Base-by-base conservation (phyloP, 2,888 invertebrate species). In the Hypsopygia costalis region DNA sequence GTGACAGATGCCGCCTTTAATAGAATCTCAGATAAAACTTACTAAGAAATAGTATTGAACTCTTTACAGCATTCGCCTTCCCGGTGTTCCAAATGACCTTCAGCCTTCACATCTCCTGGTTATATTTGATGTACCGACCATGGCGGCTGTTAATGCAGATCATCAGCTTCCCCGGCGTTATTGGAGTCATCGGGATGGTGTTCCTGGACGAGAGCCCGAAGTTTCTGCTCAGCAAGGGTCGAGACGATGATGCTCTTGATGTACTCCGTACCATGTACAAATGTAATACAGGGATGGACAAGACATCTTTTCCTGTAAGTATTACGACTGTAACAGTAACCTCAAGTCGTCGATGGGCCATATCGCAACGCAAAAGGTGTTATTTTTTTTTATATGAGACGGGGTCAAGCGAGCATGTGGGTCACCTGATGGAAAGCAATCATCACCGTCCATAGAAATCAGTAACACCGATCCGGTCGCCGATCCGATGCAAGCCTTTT, bases 141-240 rank as follows among this genome's bases (percentile, higher is more conserved):
- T 96, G 96, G 96, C 86, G 95, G 32, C 55, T 95, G 11, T 91
- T 94, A 36, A 72, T 95, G 29, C 88, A 93, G 7, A 53, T 92
- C 0, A 90, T 94, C 51, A 90, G 91, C 40, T 20, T 93, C 0
- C 92, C 95, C 0, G 91, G 92, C 34, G 56, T 92, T 0, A 27
- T 93, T 0, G 92, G 93, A 0, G 88, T 91, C 0, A 6, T 91
- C 0, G 82, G 90, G 20, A 75, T 92, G 10, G 57, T 87, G 0
- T 80, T 81, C 32, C 74, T 92, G 39, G 92, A 93, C 0, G 96
- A 96, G 66, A 95, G 94, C 51, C 95, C 96, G 0, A 94, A 94
- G 66, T 95, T 92, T 63, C 80, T 93, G 31, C 81, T 94, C 1
- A 91, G 92, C 28, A 92, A 91, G 51, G 91, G 91, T 0, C 79